Conservation (phyloP, 2,797 vertebrate genomes). For the Phoebastria nigripes region DNA sequence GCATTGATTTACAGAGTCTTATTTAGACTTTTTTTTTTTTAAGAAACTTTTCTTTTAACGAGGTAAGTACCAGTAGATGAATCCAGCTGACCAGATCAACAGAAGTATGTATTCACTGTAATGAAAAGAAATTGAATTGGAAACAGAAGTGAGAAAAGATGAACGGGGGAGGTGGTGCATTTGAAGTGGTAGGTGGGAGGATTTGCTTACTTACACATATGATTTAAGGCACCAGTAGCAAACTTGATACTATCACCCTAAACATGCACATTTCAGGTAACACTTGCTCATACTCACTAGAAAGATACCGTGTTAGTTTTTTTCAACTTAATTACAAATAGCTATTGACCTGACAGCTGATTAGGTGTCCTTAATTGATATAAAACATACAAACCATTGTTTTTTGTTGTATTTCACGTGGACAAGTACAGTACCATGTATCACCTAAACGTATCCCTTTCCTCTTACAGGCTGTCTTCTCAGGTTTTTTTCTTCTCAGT, state of each 20-base stretch:
- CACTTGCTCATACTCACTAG: background rate
- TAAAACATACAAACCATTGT: background rate
- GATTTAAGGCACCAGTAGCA: background rate
- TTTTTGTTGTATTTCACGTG: background rate
- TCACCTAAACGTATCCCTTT: background rate
- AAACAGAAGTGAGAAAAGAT: conserved; percentile 12
- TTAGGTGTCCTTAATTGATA: background rate
- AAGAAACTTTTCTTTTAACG: background rate
- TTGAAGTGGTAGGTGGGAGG: conserved; percentile 5
- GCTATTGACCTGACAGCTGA: background rate
- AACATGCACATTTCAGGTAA: background rate
- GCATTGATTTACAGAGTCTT: background rate
- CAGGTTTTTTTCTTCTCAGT: background rate
- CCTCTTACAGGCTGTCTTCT: background rate
- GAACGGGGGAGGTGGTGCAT: background rate
- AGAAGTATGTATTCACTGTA: background rate
- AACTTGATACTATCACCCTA: background rate
- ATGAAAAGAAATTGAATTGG: conserved; percentile 10
- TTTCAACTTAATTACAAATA: background rate
- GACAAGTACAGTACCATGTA: background rate
- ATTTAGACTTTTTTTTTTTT: background rate
- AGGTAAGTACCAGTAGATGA: background rate
- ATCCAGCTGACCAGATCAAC: background rate
- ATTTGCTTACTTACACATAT: background rate
- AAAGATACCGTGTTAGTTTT: background rate